Evolutionary conservation across 1,140 invertebrate genomes (phyloP).

Genomic region (Drosophila sp.): DNA sequence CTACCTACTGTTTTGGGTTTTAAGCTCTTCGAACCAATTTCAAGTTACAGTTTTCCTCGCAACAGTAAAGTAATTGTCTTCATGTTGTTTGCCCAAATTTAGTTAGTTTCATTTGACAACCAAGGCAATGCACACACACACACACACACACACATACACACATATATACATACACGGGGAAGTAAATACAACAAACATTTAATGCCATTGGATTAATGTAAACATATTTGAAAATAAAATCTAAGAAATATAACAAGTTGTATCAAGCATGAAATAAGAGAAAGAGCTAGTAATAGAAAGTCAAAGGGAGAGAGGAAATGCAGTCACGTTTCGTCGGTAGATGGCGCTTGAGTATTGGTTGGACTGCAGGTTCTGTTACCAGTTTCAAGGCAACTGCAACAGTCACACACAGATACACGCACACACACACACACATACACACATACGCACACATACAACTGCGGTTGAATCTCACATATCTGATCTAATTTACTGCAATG

Average conservation of each 20-base stretch:
- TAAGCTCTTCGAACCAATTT: slow-evolving; percentile 16
- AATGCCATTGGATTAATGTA: neutral
- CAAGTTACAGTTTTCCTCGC: slow-evolving; percentile 10
- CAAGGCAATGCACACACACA: slow-evolving; percentile 17
- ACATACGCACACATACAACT: neutral
- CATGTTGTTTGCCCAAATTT: slow-evolving; percentile 7
- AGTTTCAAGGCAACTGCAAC: slow-evolving; percentile 29
- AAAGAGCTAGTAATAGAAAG: neutral
- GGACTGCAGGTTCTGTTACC: slow-evolving; percentile 42
- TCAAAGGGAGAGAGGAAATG: neutral
- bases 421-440: neutral
- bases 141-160: slow-evolving; percentile 5
- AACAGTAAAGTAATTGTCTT: slow-evolving; percentile 35
- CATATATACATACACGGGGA: neutral
- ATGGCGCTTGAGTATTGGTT: slow-evolving; percentile 35
- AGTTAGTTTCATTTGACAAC: slow-evolving; percentile 37
- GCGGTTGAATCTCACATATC: slow-evolving; percentile 9
- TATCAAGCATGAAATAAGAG: neutral
- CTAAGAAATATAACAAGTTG: slow-evolving; percentile 15
- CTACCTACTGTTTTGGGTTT: slow-evolving; percentile 2
- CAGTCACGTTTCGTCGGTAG: slow-evolving; percentile 25
- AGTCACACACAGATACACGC: neutral
- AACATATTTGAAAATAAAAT: slow-evolving; percentile 24
- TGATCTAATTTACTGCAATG: slow-evolving; percentile 38
- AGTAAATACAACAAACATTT: neutral